Evolutionary conservation across 35 echinoderm and acorn worm genomes (phyloP).

Genomic region (Stichopus chloronotus): DNA sequence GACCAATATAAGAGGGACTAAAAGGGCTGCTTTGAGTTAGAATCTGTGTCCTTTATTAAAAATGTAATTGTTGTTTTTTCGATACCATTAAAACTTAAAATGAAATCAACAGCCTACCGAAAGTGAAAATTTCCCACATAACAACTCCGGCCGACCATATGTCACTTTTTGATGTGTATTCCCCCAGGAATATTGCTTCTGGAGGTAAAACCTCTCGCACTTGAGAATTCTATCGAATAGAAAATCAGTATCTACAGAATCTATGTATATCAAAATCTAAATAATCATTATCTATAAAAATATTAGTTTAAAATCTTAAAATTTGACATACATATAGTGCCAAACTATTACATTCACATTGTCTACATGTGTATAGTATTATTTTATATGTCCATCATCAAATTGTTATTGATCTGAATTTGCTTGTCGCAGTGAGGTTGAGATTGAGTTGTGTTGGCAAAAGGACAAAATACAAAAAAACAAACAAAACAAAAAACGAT

Average conservation of each 20-base stretch:
- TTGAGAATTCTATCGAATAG: neutral
- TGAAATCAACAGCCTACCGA: neutral
- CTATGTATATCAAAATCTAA: neutral
- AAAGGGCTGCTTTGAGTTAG: neutral
- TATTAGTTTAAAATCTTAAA: neutral
- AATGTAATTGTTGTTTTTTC: neutral
- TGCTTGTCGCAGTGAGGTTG: neutral
- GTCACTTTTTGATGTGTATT: conserved; percentile 1
- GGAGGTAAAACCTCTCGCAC: neutral
- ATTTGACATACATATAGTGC: neutral
- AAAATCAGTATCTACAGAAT: neutral
- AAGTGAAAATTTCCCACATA: conserved; percentile 51
- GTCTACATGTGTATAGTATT: neutral
- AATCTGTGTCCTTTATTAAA: neutral
- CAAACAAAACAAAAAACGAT: neutral
- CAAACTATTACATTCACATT: neutral
- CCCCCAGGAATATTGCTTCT: neutral
- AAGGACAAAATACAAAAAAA: neutral
- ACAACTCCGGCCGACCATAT: conserved; percentile 37
- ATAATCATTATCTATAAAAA: neutral
- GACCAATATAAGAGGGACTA: neutral
- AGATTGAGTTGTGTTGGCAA: neutral
- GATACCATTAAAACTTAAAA: neutral
- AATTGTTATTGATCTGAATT: neutral
- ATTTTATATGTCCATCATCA: neutral